Conservation (phyloP, 2,888 invertebrate genomes). For the Rhagium mordax region DNA sequence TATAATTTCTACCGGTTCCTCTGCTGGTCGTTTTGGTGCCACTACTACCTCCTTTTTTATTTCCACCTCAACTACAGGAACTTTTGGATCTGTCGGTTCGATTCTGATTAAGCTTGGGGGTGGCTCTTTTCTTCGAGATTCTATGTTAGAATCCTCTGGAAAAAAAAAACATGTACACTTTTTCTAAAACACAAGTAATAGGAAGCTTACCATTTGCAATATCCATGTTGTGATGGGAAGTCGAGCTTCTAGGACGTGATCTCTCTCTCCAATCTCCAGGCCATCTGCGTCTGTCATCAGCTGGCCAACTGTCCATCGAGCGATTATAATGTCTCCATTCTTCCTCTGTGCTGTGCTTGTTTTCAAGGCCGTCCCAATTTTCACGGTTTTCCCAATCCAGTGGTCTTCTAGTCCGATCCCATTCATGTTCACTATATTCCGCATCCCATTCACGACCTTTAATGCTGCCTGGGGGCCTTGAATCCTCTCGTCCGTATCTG, state of each 20-base stretch:
- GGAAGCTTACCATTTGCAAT: conserved; percentile 32
- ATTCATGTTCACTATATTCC: conserved; percentile 69
- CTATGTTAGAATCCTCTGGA: conserved; percentile 52
- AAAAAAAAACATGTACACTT: background rate
- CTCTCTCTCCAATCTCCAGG: conserved; percentile 64
- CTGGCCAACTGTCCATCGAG: conserved; percentile 66
- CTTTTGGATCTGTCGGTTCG: conserved; percentile 63
- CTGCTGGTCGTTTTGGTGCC: conserved; percentile 62
- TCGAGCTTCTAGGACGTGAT: conserved; percentile 70
- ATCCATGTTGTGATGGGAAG: conserved; percentile 63
- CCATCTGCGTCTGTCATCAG: conserved; percentile 73
- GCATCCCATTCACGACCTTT: conserved; percentile 66
- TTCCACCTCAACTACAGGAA: conserved; percentile 58
- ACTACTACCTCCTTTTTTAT: conserved; percentile 52
- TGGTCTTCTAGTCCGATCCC: conserved; percentile 72
- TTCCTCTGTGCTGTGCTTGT: conserved; percentile 64
- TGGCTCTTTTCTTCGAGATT: conserved; percentile 53
- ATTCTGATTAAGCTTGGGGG: conserved; percentile 33
- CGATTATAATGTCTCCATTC: conserved; percentile 67
- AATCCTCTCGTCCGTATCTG: conserved; percentile 40
- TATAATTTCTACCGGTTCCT: conserved; percentile 67
- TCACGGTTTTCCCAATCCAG: conserved; percentile 71
- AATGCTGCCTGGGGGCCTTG: conserved; percentile 50
- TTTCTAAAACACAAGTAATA: background rate
- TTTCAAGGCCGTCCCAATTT: conserved; percentile 66